A percentile compares a stretch with the other conserved stretches of the same genome.
phyloP scores from a whole-genome alignment of 2,888 invertebrate species.

The Ichneumoninae sp. region DNA sequence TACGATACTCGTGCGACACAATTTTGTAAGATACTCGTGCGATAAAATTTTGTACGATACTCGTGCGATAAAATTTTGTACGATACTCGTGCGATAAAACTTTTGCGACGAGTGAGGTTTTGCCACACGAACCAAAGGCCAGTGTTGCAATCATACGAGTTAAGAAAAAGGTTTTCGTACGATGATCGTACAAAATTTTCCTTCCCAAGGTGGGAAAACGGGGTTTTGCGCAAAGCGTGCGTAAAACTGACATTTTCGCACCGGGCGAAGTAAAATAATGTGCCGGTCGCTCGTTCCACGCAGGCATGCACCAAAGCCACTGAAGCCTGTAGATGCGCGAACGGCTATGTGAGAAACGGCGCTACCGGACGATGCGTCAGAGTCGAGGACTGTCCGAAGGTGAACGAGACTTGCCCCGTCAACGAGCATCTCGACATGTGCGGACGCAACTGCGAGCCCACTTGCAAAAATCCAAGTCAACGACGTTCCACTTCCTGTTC shows the following conservation, averaged over 20 bases:
- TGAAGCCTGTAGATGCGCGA: not conserved
- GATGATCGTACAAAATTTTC: too few species aligned
- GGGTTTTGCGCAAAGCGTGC: too few species aligned
- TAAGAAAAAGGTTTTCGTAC: too few species aligned
- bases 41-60: too few species aligned
- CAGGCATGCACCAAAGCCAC: not conserved
- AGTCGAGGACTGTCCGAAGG: not conserved
- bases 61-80: too few species aligned
- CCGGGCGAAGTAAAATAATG: not conserved
- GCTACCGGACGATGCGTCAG: not conserved
- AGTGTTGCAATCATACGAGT: too few species aligned
- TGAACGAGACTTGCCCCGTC: slow-evolving; percentile 14
- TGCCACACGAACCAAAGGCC: too few species aligned
- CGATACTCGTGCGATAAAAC: not conserved
- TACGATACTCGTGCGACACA: too few species aligned
- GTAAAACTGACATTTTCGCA: too few species aligned
- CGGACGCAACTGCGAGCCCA: slow-evolving; percentile 56
- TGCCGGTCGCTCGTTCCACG: not conserved
- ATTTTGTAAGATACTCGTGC: too few species aligned
- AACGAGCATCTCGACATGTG: slow-evolving; percentile 41
- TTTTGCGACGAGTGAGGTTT: not conserved
- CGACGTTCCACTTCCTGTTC: not conserved
- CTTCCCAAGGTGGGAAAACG: too few species aligned
- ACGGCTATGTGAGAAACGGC: not conserved
- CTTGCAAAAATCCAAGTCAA: slow-evolving; percentile 25